phyloP scores from a whole-genome alignment of 2,113 vertebrate species.

The Stegastes partitus region DNA sequence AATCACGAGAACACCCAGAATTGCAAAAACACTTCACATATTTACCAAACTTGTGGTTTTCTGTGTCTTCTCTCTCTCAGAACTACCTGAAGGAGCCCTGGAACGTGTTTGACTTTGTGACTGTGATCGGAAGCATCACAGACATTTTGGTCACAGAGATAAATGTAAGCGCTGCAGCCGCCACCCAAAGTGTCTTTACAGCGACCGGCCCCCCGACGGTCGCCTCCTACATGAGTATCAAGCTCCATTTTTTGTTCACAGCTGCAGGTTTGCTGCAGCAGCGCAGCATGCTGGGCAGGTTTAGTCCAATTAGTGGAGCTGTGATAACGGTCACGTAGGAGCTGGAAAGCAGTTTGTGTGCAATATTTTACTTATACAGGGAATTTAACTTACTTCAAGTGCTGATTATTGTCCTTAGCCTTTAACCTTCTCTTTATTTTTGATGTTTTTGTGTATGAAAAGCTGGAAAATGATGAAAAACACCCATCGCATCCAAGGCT shows the following conservation, averaged over 20 bases:
- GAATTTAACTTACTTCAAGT: not conserved
- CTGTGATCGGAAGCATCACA: slow-evolving; percentile 98
- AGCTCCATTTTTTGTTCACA: slow-evolving; percentile 1
- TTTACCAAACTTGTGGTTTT: not conserved
- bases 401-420: not conserved
- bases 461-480: not conserved
- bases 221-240: not conserved
- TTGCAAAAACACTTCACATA: not conserved
- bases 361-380: not conserved
- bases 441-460: not conserved
- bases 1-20: no score
- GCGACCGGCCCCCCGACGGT: not conserved
- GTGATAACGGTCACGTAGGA: not conserved
- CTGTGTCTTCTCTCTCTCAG: slow-evolving; percentile 38
- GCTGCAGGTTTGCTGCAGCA: not conserved
- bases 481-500: not conserved
- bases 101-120: slow-evolving; percentile 99
- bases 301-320: not conserved
- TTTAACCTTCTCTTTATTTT: not conserved
- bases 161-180: slow-evolving; percentile 87
- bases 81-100: slow-evolving; percentile 95
- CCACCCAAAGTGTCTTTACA: not conserved
- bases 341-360: not conserved
- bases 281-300: not conserved
- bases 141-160: slow-evolving; percentile 99